A percentile compares a stretch with the other conserved stretches of the same genome.
Conservation (phyloP, 1,140 invertebrate genomes). For the Parapsyche elsis region DNA sequence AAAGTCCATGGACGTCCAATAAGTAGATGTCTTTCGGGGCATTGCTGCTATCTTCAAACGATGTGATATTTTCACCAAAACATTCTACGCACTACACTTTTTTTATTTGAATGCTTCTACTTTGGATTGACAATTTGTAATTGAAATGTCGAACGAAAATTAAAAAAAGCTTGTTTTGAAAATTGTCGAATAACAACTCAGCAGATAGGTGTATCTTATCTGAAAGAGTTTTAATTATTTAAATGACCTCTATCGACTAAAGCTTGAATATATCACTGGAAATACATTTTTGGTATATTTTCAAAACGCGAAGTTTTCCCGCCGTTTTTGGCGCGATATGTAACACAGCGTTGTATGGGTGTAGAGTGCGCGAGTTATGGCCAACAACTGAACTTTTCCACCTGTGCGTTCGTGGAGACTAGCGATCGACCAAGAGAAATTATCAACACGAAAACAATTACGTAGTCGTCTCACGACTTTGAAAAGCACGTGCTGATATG, state of each 20-base stretch:
- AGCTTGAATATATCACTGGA: not conserved
- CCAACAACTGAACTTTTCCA: constrained; percentile 19
- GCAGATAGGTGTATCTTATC: too few species aligned
- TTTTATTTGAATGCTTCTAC: not conserved
- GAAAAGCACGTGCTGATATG: too few species aligned
- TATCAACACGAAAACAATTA: too few species aligned
- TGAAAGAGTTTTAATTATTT: too few species aligned
- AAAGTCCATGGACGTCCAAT: constrained; percentile 69
- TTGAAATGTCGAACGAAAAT: not conserved
- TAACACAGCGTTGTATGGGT: not conserved
- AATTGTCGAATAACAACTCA: too few species aligned
- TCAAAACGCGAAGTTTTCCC: not conserved
- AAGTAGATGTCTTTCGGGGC: constrained; percentile 55
- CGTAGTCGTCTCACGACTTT: too few species aligned
- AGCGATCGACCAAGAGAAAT: too few species aligned
- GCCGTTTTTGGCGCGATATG: not conserved
- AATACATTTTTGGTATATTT: not conserved
- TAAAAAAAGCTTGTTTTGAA: too few species aligned
- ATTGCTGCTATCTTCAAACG: constrained; percentile 14
- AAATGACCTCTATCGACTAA: too few species aligned
- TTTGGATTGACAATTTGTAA: not conserved
- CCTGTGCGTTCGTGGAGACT: not conserved
- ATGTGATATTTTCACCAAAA: not conserved
- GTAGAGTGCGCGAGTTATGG: not conserved
- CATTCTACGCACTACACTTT: not conserved